Percentiles rank a stretch among this genome's conserved stretches.
Conservation (phyloP, 2,113 vertebrate genomes). For the Nicator chloris region DNA sequence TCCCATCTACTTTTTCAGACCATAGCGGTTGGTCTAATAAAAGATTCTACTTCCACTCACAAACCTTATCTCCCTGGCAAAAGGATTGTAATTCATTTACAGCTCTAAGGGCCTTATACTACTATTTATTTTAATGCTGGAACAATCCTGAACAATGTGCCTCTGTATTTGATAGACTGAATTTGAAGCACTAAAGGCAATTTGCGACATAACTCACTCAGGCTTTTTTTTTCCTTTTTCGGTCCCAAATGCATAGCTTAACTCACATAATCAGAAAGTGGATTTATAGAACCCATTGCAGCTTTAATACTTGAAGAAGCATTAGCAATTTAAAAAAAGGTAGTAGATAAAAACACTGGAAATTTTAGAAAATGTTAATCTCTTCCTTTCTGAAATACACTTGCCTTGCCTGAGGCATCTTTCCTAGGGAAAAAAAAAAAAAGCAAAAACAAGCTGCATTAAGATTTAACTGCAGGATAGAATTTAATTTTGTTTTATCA, state of each 20-base stretch:
- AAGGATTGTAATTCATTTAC: neutral
- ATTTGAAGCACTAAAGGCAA: conserved; percentile 3
- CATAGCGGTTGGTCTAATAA: neutral
- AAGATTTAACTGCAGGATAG: conserved; percentile 14
- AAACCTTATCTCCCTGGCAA: neutral
- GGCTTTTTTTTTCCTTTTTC: neutral
- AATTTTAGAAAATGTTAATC: conserved; percentile 31
- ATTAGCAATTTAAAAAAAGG: conserved; percentile 31
- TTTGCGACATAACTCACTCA: neutral
- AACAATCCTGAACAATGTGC: neutral
- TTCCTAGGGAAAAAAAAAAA: neutral
- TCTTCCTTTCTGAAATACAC: neutral
- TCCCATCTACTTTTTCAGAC: neutral
- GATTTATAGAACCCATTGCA: neutral
- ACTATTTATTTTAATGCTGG: neutral
- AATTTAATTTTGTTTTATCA: conserved; percentile 20
- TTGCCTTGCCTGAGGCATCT: neutral
- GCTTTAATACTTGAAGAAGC: conserved; percentile 5
- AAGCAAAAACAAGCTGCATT: neutral
- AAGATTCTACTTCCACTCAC: neutral
- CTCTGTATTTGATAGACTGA: neutral
- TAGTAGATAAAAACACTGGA: neutral
- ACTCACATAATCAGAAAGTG: conserved; percentile 18
- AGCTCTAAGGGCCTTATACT: neutral
- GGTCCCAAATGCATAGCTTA: conserved; percentile 9